These are phyloP conservation scores for Setophaga kirtlandii DNA, from an alignment of 2,113 vertebrate species.

Conservation along the genomic window DNA sequence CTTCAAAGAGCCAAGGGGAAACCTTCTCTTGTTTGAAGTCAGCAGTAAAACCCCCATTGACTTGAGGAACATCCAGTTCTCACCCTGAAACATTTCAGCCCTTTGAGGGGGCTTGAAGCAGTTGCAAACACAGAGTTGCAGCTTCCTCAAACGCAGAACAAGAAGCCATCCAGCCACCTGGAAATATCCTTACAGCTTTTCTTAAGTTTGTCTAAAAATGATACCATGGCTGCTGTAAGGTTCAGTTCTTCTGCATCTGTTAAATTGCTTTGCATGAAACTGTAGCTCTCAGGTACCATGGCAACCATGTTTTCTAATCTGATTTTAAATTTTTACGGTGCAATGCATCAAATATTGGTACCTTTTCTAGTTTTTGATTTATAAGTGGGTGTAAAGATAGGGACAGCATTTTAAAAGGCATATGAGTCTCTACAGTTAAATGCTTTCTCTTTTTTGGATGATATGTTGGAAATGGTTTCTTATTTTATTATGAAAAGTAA, in stretches of 20 bases:
- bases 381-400: constrained; percentile 40
- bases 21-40: constrained; percentile 17
- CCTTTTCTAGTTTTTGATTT: constrained; percentile 47
- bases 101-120: not conserved
- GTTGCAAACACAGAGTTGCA: not conserved
- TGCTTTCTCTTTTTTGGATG: not conserved
- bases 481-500: not conserved
- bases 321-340: constrained; percentile 59
- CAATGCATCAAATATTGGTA: constrained; percentile 29
- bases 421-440: not conserved
- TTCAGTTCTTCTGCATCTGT: constrained; percentile 51
- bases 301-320: constrained; percentile 69
- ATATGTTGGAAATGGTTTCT: not conserved
- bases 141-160: not conserved
- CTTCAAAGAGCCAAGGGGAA: constrained; percentile 23
- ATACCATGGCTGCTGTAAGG: constrained; percentile 25
- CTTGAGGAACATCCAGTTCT: not conserved
- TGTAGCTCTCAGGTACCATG: constrained; percentile 59
- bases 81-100: not conserved
- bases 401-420: not conserved
- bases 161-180: not conserved
- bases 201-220: constrained; percentile 50
- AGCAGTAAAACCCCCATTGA: constrained; percentile 18
- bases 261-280: constrained; percentile 72
- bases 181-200: constrained; percentile 22